phyloP scores from a whole-genome alignment of 2,888 invertebrate species.

The Prenolepis imparis region DNA sequence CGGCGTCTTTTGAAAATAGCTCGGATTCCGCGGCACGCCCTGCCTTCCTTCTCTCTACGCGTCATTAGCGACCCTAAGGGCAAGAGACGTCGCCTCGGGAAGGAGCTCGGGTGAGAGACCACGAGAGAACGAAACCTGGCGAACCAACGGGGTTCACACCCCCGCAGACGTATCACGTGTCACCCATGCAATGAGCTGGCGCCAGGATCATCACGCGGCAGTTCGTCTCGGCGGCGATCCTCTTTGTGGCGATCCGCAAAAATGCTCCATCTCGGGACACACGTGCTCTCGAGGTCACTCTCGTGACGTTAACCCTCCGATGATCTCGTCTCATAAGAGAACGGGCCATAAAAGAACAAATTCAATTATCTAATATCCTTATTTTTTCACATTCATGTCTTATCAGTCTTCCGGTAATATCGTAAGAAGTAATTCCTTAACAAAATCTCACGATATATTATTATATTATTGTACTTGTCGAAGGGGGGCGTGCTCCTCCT shows the following conservation, averaged over 20 bases:
- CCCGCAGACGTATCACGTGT: conserved; percentile 84
- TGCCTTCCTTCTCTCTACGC: conserved; percentile 77
- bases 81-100: conserved; percentile 31
- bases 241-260: conserved; percentile 71
- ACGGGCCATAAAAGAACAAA: not conserved
- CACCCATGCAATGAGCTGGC: conserved; percentile 81
- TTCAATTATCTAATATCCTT: not conserved
- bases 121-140: conserved; percentile 39
- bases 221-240: conserved; percentile 64
- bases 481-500: not conserved
- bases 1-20: conserved; percentile 79
- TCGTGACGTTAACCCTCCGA: conserved; percentile 5
- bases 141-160: conserved; percentile 72
- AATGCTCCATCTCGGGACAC: conserved; percentile 65
- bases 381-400: not conserved
- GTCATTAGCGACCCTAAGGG: conserved; percentile 74
- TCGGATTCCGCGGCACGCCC: conserved; percentile 80
- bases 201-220: conserved; percentile 81
- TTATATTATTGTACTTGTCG: not conserved
- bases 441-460: not conserved
- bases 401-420: not conserved
- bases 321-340: not conserved
- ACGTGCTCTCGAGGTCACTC: conserved; percentile 64
- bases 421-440: not conserved
- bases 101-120: conserved; percentile 29